Conservation (phyloP, 2,888 invertebrate species). For the Xanthorhoe spadicearia region DNA sequence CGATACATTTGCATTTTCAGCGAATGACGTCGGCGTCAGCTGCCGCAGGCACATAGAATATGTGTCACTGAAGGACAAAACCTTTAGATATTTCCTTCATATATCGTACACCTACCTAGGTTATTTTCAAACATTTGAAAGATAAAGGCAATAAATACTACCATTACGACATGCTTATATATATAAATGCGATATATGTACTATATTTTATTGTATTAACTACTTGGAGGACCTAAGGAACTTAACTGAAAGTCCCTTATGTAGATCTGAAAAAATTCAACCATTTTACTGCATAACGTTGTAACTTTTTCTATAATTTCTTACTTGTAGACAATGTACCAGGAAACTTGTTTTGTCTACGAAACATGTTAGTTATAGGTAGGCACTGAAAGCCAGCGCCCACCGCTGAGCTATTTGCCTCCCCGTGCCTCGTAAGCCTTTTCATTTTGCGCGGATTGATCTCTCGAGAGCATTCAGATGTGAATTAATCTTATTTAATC, state of each 20-base stretch:
- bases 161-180: too few relatives aligned
- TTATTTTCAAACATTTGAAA: neutral
- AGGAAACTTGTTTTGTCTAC: constrained; percentile 1
- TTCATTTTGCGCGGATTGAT: constrained; percentile 9
- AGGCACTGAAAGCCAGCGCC: constrained; percentile 3
- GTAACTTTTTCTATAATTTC: neutral
- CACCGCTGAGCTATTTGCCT: constrained; percentile 9
- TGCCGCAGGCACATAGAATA: constrained; percentile 3
- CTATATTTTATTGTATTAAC: too few relatives aligned
- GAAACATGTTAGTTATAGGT: neutral
- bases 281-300: too few relatives aligned
- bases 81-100: constrained; percentile 2
- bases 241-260: too few relatives aligned
- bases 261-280: too few relatives aligned
- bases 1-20: constrained; percentile 23
- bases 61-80: constrained; percentile 1
- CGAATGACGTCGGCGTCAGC: constrained; percentile 15
- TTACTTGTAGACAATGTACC: neutral
- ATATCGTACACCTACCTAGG: neutral
- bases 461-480: constrained; percentile 2
- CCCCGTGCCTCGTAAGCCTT: neutral
- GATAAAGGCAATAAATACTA: neutral
- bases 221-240: too few relatives aligned
- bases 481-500: constrained; percentile 3
- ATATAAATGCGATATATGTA: too few relatives aligned